Evolutionary conservation across 2,797 vertebrate genomes (phyloP), one percentile per base, ranked within the genome.

Genomic region (Chromobotia macracanthus): DNA sequence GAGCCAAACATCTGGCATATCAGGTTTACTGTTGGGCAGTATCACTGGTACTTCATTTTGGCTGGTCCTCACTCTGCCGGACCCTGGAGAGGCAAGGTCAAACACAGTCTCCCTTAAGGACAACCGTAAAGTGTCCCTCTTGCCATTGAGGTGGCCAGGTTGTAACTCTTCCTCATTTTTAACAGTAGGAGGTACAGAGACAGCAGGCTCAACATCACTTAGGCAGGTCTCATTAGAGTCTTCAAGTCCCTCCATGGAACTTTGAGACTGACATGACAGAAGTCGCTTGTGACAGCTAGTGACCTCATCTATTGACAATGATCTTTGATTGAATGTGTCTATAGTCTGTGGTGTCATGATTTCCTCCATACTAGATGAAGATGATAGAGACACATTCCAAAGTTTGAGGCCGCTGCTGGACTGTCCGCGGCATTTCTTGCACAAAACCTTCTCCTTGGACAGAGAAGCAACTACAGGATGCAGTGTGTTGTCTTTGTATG

Each of bases 1-100:
- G 85, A 99, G 96, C 97, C 97, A 99, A 13, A 99, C 95, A 0
- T 99, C 96, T 0, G 97, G 97, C 88, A 98, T 89, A 84, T 96
- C 96, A 46, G 97, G 95, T 77, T 97, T 96, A 89, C 97, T 99
- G 91, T 99, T 99, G 8, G 97, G 97, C 76, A 99, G 73, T 84
- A 99, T 93, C 3, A 98, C 96, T 0, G 94, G 93, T 50, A 93
- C 90, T 0, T 93, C 94, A 51, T 88, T 94, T 82, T 94, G 88
- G 51, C 93, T 95, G 18, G 90, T 92, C 3, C 93, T 93, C 35
- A 94, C 91, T 82, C 94, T 97, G 46, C 91, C 94, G 0, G 93
- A 88, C 19, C 88, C 88, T 3, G 89, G 88, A 19, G 93, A 87
- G n/a, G 90, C 88, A 0, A 91, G 84, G 63, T 98, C 95, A n/a